Evolutionary conservation across 2,888 invertebrate genomes (phyloP).

Genomic region (Ligdia adustata): DNA sequence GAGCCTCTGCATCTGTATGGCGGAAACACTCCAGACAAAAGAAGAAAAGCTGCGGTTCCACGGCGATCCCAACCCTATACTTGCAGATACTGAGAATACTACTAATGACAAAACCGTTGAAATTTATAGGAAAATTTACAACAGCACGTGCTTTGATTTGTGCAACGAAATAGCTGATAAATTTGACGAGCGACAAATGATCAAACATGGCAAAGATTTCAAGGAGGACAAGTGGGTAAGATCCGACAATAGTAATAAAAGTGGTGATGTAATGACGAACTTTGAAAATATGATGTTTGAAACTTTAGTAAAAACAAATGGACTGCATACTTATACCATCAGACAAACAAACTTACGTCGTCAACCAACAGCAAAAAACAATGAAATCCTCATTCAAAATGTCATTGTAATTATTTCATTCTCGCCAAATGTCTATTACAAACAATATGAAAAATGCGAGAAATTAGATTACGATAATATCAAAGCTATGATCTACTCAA

Average conservation of each 20-base stretch:
- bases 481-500: slow-evolving; percentile 42
- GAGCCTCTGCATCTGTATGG: slow-evolving; percentile 67
- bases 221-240: no score
- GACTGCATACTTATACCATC: slow-evolving; percentile 57
- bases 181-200: no score
- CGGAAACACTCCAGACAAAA: slow-evolving; percentile 52
- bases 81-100: slow-evolving; percentile 32
- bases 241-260: not conserved
- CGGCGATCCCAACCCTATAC: slow-evolving; percentile 39
- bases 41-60: slow-evolving; percentile 39
- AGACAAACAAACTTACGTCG: slow-evolving; percentile 55
- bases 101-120: slow-evolving; percentile 44
- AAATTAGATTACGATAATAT: slow-evolving; percentile 42
- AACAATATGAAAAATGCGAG: slow-evolving; percentile 17
- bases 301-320: slow-evolving; percentile 53
- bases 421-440: slow-evolving; percentile 27
- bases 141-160: slow-evolving; percentile 61
- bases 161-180: slow-evolving; percentile 46
- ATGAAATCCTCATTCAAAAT: slow-evolving; percentile 40
- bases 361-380: slow-evolving; percentile 29
- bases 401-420: slow-evolving; percentile 66
- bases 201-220: no score
- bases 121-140: slow-evolving; percentile 62
- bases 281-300: slow-evolving; percentile 51
- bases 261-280: slow-evolving; percentile 13